Evolutionary conservation across 2,888 invertebrate genomes (phyloP), one percentile per base, ranked within the genome.

Genomic region (Theodoxus fluviatilis): DNA sequence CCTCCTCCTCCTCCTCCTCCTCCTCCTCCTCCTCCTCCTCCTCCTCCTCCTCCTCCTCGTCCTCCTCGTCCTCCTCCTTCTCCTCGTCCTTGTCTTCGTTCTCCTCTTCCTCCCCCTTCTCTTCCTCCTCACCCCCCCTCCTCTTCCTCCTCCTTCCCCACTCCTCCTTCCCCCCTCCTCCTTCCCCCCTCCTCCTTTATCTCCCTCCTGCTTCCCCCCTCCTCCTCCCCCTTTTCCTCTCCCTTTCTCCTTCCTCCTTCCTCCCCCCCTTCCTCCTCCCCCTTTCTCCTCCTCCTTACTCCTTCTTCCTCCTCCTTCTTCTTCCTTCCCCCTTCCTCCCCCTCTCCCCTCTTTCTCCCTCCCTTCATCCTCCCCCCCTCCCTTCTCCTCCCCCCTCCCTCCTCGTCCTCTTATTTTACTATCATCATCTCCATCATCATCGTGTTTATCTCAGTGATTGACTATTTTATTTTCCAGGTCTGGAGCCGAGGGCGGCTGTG

Each of bases 271-370:
- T 15, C 18, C 43, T 43, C 43, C 18, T 15, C 18, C n/a, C 22
- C 28, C 38, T 25, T 33, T 37, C 22, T 35, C 22, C 35, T 52
- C 25, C 55, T 37, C 31, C 7, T 33, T 22, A 15, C 28, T 15
- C 15, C 33, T 4, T 31, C 4, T 64, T n/a, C 55, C 9, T 65
- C 49, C 47, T 40, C 59, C 47, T 66, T 6, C 28, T 31, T 64
- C 40, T 55, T 9, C 12, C 37, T 35, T 49, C 49, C 63, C 38
- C 40, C 49, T 49, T 49, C 63, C 47, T 63, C 52, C 69, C 47
- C 61, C 28, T 37, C 25, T 18, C 43, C 1, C 33, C 6, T 64
- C 31, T n/a, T 9, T 25, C 37, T 25, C 22, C 40, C 35, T 63
- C 49, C 33, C 35, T 69, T 31, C 52, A n/a, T n/a, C n/a, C n/a